Evolutionary conservation across 2,797 vertebrate species (phyloP), one percentile per base, ranked within the genome.

Genomic region (Potorous gilbertii): DNA sequence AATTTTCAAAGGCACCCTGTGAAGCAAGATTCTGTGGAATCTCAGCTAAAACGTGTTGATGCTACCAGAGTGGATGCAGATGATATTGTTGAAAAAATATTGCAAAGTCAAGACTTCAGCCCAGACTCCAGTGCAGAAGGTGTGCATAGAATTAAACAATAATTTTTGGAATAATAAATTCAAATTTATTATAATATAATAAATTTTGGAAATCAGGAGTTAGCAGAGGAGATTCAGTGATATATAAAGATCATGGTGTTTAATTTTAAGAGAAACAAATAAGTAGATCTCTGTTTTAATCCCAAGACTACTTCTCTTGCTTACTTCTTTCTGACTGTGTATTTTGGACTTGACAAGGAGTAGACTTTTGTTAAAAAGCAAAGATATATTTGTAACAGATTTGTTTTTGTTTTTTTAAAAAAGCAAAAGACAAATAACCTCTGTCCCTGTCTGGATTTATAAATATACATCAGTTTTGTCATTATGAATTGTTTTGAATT

Each of bases 11-110:
- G 99, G 97, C 98, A 99, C 94, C 99, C 99, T 10, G 98, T 99
- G 96, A 99, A 99, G 98, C 99, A 99, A 98, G 99, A 99, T 98
- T 99, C 99, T 18, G 99, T 99, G 96, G 99, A 99, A 98, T 99
- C 99, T 92, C 99, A 99, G 98, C 98, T 99, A 46, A 99, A 99
- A 98, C 99, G 99, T 52, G 99, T 99, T 46, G 99, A 99, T 74
- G 99, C 99, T 96, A 99, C 99, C 12, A 99, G 99, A 96, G 99
- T 99, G 96, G 99, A 99, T 90, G 99, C 99, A 28, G 99, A 99
- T 74, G 99, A 99, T 81, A 98, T 99, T 31, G 99, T 99, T 90
- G 99, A 99, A 98, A 99, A 99, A 98, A 99, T 99, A 97, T 98
- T 99, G 34, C 99, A 99, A 97, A 99, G 99, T 98, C 99, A 99